These are phyloP conservation scores for Pollachius pollachius DNA, from an alignment of 2,113 vertebrate genomes.

Conservation along the genomic window DNA sequence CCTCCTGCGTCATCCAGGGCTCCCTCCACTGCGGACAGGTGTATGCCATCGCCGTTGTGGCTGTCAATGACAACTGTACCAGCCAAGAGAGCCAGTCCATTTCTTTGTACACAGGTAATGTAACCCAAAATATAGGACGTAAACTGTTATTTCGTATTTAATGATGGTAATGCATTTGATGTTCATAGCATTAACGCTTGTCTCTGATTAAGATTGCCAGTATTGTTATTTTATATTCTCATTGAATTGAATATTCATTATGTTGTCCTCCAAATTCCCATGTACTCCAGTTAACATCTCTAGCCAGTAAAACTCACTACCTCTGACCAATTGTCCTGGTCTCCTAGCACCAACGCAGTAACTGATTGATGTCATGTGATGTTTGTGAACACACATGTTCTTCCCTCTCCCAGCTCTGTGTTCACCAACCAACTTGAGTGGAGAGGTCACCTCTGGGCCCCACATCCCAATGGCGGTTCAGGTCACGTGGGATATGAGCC, in stretches of 20 bases:
- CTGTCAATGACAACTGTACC: slow-evolving; percentile 45
- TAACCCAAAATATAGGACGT: not conserved
- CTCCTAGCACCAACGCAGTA: slow-evolving; percentile 36
- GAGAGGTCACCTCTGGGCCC: slow-evolving; percentile 38
- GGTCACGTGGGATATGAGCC: slow-evolving; percentile 50
- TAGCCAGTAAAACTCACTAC: slow-evolving; percentile 42
- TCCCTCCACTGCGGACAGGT: slow-evolving; percentile 62
- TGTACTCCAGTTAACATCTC: slow-evolving; percentile 53
- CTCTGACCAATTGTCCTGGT: slow-evolving; percentile 51
- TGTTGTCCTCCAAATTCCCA: slow-evolving; percentile 46
- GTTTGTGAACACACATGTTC: not conserved
- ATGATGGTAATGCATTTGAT: too few relatives aligned
- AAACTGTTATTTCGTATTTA: too few relatives aligned
- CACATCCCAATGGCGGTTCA: slow-evolving; percentile 31
- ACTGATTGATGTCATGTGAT: too few relatives aligned
- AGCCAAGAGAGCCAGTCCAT: slow-evolving; percentile 39
- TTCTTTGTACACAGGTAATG: slow-evolving; percentile 50
- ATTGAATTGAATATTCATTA: too few relatives aligned
- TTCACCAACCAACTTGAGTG: slow-evolving; percentile 45
- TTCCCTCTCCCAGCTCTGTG: slow-evolving; percentile 46
- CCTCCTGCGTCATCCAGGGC: slow-evolving; percentile 50
- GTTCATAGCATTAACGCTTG: too few relatives aligned
- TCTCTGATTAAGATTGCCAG: too few relatives aligned
- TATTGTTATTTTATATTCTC: too few relatives aligned
- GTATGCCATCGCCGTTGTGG: slow-evolving; percentile 60